A percentile compares a stretch with the other conserved stretches of the same genome.
These are phyloP conservation scores for Enteromius treurensis DNA, from an alignment of 2,797 vertebrate genomes.

Conservation along the genomic window DNA sequence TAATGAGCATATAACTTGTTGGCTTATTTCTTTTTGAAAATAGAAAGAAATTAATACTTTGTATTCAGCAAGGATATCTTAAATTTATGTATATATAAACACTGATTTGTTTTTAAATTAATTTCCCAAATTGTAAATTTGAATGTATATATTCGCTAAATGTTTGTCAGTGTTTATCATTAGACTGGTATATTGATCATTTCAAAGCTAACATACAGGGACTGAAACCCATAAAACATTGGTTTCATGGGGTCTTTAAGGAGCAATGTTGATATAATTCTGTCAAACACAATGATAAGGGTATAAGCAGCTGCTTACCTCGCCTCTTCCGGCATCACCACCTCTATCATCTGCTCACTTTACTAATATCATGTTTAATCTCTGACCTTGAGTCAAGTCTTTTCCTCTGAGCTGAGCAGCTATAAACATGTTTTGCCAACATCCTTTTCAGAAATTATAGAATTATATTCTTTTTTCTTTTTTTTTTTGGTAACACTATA, in stretches of 20 bases:
- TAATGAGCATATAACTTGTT: background rate
- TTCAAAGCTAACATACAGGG: background rate
- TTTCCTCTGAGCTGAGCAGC: background rate
- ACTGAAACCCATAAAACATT: background rate
- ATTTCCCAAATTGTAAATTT: background rate
- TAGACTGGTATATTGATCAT: background rate
- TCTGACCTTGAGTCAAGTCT: slow-evolving; percentile 8
- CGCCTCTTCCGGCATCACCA: background rate
- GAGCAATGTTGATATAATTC: background rate
- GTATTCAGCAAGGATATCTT: background rate
- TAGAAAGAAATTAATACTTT: background rate
- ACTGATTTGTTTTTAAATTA: too few species aligned
- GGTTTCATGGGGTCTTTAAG: background rate
- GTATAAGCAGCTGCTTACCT: background rate
- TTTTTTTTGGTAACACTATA: too few species aligned
- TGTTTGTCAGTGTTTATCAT: background rate
- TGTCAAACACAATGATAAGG: background rate
- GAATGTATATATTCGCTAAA: background rate
- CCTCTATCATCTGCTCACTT: background rate
- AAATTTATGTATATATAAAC: background rate
- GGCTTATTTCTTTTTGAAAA: background rate
- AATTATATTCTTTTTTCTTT: background rate
- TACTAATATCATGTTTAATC: background rate
- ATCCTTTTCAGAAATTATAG: background rate
- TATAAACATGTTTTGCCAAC: background rate